Evolutionary conservation across 2,888 invertebrate genomes (phyloP), one percentile per base, ranked within the genome.

Genomic region (Drosophila koepferae): DNA sequence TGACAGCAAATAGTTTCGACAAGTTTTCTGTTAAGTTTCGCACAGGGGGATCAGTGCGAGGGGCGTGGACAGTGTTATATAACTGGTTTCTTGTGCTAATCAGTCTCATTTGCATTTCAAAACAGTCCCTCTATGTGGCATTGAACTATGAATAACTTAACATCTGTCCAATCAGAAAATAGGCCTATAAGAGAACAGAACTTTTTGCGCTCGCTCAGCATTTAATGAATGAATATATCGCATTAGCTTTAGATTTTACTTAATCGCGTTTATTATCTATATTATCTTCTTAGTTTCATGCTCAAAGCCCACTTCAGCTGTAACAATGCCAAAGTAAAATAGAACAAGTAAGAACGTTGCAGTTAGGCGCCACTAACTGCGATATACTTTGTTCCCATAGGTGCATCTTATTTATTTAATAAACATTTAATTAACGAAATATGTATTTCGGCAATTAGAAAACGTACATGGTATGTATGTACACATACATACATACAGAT

Each of bases 41-140:
- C n/a, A n/a, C n/a, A n/a, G n/a, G n/a, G 9, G 40, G 20, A 23
- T 7, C 10, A 18, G 14, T 7, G 10, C 2, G 6, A 1, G 8
- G 16, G 16, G 1, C 18, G 40, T 23, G 38, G 20, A 34, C 36
- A 20, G 16, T 18, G 36, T 60, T 58, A 43, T 20, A 14, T 53
- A 66, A 62, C 43, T 40, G 38, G 16, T 48, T 56, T 67, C 51
- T 46, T 38, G 41, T 40, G 43, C 23, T 20, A 61, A 61, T 41
- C 12, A 43, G n/a, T 49, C 54, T 44, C 38, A 68, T 67, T 72
- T 56, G 73, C 72, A 73, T 73, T 46, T 43, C 31, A 20, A 48
- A 68, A 18, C 48, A 54, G 48, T 38, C 49, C 2, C 34, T 36
- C 51, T 2, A 53, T 23, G n/a, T 18, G n/a, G 12, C 23, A 40